Conservation (phyloP, 2,797 vertebrate species). For the Eleutherodactylus coqui region DNA sequence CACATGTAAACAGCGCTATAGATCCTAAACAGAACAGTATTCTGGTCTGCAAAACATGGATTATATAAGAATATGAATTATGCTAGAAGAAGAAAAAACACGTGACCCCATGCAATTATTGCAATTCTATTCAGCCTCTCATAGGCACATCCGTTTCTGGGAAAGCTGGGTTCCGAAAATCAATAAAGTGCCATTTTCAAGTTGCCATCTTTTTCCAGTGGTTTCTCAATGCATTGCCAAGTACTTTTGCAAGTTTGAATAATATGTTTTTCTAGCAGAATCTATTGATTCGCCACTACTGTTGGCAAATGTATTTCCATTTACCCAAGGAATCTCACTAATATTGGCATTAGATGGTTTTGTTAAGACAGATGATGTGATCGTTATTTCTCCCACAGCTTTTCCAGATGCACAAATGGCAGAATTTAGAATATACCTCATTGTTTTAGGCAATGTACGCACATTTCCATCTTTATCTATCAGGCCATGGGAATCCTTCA, state of each 20-base stretch:
- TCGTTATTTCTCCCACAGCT: not conserved
- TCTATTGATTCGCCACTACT: not conserved
- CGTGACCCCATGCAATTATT: not conserved
- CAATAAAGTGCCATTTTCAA: not conserved
- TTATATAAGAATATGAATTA: no score
- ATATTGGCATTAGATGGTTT: not conserved
- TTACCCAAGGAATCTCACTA: not conserved
- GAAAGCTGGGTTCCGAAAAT: not conserved
- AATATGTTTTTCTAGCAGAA: not conserved
- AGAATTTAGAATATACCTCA: no score
- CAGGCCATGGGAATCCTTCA: not conserved
- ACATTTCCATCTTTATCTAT: not conserved
- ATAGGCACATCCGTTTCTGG: not conserved
- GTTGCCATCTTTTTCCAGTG: not conserved
- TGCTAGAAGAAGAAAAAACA: not conserved
- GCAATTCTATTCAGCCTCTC: not conserved
- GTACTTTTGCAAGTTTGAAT: not conserved
- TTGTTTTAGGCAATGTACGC: not conserved
- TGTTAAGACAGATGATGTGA: not conserved
- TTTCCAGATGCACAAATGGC: not conserved
- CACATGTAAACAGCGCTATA: no score
- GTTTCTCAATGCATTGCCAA: not conserved
- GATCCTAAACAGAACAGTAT: no score
- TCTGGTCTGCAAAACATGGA: no score
- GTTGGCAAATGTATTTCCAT: not conserved